Base-by-base conservation (phyloP, 2,113 vertebrate species). In the Cynocephalus volans region DNA sequence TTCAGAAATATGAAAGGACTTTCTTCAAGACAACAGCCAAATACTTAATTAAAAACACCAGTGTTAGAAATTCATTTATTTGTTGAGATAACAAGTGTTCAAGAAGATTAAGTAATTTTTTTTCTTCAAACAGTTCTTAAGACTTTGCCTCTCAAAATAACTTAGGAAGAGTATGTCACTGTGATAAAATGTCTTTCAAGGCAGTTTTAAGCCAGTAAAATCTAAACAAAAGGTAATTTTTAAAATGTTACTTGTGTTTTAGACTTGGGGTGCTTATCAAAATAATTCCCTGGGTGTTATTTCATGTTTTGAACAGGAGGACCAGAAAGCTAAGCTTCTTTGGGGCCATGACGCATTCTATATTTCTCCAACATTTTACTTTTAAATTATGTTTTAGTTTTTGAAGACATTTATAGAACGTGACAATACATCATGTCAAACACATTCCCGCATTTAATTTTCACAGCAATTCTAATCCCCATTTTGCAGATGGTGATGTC, bases 61-160 rank as follows among this genome's bases (percentile, higher is more conserved):
- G 45, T 86, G 56, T 69, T 96, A 67, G 54, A 96, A 94, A 93
- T 94, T 45, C 70, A 92, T 96, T 93, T 88, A 64, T 87, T 97
- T 92, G 50, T 70, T 62, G 48, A 97, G 54, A 93, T 90, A 87
- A 24, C 33, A 9, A 80, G 11, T 89, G 14, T 81, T 79, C 23
- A 93, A 92, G 80, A 91, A 86, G 18, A 86, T 79, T 69, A 95
- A 83, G 56, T 48, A 41, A 41, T 75, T 67, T 19, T 23, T 73
- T 96, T 85, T 31, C 80, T 97, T 95, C 45, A 56, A 75, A 62
- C 28, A 83, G 33, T 86, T 8, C 54, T 52, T 81, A 54, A 28
- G 14, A 88, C 23, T 93, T 96, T 70, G 28, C 48, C 86, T 94
- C 14, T 73, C 76, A 97, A 93, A 90, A 93, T 72, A 97, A 85